Conservation (phyloP, 1,140 invertebrate genomes). For the Heliconius melpomene region DNA sequence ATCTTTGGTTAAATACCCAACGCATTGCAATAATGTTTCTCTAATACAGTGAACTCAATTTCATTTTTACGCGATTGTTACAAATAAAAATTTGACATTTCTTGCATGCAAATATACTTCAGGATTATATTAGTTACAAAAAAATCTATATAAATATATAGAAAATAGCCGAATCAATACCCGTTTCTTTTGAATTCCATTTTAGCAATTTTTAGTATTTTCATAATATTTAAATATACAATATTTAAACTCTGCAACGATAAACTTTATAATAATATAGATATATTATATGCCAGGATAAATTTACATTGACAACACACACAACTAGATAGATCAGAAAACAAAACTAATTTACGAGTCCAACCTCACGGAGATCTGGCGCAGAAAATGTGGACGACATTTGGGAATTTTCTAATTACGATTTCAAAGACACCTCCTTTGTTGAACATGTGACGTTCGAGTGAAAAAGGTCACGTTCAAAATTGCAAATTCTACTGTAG, state of each 20-base stretch:
- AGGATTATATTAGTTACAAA: too few species aligned
- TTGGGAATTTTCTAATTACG: conserved; percentile 81
- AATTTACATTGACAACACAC: conserved; percentile 19
- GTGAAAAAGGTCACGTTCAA: conserved; percentile 77
- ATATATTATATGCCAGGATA: background rate
- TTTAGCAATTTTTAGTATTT: too few species aligned
- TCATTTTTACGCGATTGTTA: too few species aligned
- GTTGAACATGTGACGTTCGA: conserved; percentile 73
- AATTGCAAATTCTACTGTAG: conserved; percentile 65
- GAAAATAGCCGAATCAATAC: too few species aligned
- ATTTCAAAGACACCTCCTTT: conserved; percentile 79
- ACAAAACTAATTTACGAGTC: conserved; percentile 75
- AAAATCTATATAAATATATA: too few species aligned
- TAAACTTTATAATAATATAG: background rate
- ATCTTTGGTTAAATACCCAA: too few species aligned
- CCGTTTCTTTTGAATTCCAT: too few species aligned
- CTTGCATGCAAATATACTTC: too few species aligned
- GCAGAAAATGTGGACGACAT: conserved; percentile 63
- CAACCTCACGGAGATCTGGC: conserved; percentile 56
- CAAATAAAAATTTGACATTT: too few species aligned
- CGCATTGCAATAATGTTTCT: too few species aligned
- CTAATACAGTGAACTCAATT: too few species aligned
- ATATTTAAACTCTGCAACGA: background rate
- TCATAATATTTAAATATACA: background rate
- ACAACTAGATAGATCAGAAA: conserved; percentile 48